A percentile compares a stretch with the other conserved stretches of the same genome.
Conservation (phyloP, 2,888 invertebrate species). For the Congeria kusceri region DNA sequence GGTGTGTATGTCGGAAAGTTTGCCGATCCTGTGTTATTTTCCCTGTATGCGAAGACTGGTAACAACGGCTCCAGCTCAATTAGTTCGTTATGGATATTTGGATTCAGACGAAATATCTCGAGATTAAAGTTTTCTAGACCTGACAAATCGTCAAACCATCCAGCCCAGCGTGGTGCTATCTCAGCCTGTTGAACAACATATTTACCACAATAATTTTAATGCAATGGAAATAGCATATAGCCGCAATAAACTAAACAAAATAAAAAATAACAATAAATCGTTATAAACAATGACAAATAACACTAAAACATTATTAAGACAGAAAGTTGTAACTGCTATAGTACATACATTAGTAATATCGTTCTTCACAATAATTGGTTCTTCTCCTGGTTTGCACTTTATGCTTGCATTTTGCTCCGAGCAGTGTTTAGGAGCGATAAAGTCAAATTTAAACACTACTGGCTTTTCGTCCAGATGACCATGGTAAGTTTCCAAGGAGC, state of each 20-base stretch:
- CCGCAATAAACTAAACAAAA: background rate
- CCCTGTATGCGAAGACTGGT: constrained; percentile 8
- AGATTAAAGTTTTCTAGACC: constrained; percentile 27
- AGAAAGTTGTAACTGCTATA: background rate
- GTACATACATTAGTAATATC: background rate
- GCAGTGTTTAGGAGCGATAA: background rate
- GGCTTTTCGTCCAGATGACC: background rate
- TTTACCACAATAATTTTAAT: background rate
- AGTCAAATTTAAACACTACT: constrained; percentile 4
- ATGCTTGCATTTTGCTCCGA: background rate
- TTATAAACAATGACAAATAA: background rate
- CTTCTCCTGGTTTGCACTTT: background rate
- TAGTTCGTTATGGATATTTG: constrained; percentile 19
- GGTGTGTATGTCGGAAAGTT: constrained; percentile 40
- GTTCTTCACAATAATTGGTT: background rate
- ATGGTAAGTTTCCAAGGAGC: background rate
- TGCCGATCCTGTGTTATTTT: background rate
- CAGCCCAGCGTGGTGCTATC: constrained; percentile 27
- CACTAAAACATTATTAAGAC: no score
- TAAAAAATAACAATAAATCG: background rate
- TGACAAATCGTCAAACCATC: constrained; percentile 42
- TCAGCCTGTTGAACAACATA: background rate
- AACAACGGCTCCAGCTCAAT: constrained; percentile 18
- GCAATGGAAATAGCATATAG: background rate
- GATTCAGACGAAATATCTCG: constrained; percentile 25